These are phyloP conservation scores for Goniozus legneri DNA, from an alignment of 1,140 invertebrate genomes.

Conservation along the genomic window DNA sequence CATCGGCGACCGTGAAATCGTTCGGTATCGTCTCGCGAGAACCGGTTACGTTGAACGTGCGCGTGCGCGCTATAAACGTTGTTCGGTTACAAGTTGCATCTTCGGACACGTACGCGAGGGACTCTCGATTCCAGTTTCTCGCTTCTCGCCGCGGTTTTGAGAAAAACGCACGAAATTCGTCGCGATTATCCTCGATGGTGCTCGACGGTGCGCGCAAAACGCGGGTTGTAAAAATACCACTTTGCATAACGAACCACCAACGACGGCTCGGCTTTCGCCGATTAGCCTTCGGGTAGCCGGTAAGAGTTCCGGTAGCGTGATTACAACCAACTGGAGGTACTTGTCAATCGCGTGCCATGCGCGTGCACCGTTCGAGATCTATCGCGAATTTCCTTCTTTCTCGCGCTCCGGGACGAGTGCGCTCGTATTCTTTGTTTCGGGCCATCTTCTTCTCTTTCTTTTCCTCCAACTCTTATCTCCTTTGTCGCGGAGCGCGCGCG, in stretches of 20 bases:
- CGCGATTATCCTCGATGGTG: not conserved
- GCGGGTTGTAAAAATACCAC: conserved; percentile 6
- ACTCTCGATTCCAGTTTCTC: not conserved
- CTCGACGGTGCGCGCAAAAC: conserved; percentile 3
- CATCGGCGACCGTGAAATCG: conserved; percentile 33
- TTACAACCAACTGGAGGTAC: no score
- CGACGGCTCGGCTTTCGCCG: no score
- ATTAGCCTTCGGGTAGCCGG: no score
- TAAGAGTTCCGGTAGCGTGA: no score
- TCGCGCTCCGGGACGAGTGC: not conserved
- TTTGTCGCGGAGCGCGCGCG: not conserved
- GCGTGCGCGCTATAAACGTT: no score
- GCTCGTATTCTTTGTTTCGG: not conserved
- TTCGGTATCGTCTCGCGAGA: conserved; percentile 17
- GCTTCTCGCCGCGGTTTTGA: not conserved
- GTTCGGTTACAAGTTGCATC: no score
- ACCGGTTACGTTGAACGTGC: conserved; percentile 23
- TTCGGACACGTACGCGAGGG: no score
- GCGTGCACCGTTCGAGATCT: not conserved
- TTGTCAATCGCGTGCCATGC: no score
- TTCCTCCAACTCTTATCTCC: not conserved
- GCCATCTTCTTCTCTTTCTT: not conserved
- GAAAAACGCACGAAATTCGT: not conserved
- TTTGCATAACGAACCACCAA: conserved; percentile 17
- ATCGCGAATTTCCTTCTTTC: not conserved